Conservation (phyloP, 2,113 vertebrate genomes). For the Prunella fulvescens region DNA sequence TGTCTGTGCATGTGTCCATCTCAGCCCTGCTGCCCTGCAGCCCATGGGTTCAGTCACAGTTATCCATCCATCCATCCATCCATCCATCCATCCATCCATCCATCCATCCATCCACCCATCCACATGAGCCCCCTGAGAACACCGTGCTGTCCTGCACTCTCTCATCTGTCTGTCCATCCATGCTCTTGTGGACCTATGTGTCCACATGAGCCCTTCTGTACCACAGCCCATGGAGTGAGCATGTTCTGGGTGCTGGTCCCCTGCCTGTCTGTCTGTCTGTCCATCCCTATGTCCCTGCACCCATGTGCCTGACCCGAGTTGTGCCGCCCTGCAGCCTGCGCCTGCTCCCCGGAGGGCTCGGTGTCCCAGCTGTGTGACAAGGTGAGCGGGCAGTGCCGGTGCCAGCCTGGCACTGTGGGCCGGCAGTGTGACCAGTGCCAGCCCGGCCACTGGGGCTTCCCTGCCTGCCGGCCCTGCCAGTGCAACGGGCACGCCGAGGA, state of each 20-base stretch:
- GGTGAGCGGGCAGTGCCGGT: constrained; percentile 80
- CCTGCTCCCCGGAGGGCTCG: constrained; percentile 78
- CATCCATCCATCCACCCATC: neutral
- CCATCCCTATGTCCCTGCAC: neutral
- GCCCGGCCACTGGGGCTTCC: constrained; percentile 91
- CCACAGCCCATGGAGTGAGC: rapidly evolving
- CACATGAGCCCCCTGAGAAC: neutral
- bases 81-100: neutral
- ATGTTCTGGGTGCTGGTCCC: neutral
- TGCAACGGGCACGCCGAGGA: constrained; percentile 86
- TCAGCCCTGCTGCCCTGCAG: neutral
- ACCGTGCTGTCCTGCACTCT: neutral
- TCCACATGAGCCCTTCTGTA: neutral
- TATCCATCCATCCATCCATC: neutral
- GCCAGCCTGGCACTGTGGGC: constrained; percentile 64
- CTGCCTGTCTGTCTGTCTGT: neutral
- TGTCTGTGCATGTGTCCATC: neutral
- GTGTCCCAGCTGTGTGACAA: constrained; percentile 75
- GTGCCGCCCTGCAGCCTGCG: constrained; percentile 66
- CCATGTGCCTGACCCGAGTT: neutral
- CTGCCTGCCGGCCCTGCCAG: constrained; percentile 83
- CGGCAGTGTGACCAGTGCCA: constrained; percentile 84
- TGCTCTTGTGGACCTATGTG: neutral
- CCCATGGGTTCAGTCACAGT: neutral
- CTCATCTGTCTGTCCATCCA: rapidly evolving